Base-by-base conservation (phyloP, 2,113 vertebrate genomes). In the Pachypanchax playfairii region DNA sequence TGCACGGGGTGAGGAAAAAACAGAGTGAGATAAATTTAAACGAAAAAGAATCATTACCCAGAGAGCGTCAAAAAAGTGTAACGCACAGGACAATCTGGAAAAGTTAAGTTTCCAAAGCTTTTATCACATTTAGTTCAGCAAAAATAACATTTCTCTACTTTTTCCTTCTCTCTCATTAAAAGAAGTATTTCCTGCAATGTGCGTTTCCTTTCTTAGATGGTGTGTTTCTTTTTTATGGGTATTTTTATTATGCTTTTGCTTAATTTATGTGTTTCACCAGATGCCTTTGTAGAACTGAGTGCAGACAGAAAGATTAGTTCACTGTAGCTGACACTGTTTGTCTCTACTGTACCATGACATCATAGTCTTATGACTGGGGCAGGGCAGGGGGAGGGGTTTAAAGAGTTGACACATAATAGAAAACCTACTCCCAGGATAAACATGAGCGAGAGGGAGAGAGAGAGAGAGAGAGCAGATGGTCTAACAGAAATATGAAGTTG, bases 361-460 rank as follows among this genome's bases (percentile, higher is more conserved):
- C 38, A 28, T 83, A 20, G 85, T 87, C 90, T 89, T 80, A 79
- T 92, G 92, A 92, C 88, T 84, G 57, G 73, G 86, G 89, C 68
- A 86, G 65, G 88, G 71, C 88, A 76, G 79, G 60, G 4, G 72
- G 88, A 86, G 87, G 79, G 84, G 82, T 87, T 84, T 70, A 77
- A 42, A 77, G 73, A 82, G 75, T 69, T 66, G 11, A 60, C 70
- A 83, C 80, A 86, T 85, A 87, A 85, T 84, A 65, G 77, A 80
- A 85, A 86, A 79, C 72, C 78, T 75, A 70, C 63, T 84, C 73
- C 20, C 48, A 52, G 77, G 68, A 73, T 35, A 72, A 57, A 65
- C 50, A 75, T 58, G 60, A 35, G 70, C 48, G 50, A 49, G 62
- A 22, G n/a, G n/a, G n/a, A n/a, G n/a, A n/a, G n/a, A n/a, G n/a